A percentile compares a stretch with the other conserved stretches of the same genome.
These are phyloP conservation scores for Eristalis tenax DNA, from an alignment of 2,888 invertebrate species.

Conservation along the genomic window DNA sequence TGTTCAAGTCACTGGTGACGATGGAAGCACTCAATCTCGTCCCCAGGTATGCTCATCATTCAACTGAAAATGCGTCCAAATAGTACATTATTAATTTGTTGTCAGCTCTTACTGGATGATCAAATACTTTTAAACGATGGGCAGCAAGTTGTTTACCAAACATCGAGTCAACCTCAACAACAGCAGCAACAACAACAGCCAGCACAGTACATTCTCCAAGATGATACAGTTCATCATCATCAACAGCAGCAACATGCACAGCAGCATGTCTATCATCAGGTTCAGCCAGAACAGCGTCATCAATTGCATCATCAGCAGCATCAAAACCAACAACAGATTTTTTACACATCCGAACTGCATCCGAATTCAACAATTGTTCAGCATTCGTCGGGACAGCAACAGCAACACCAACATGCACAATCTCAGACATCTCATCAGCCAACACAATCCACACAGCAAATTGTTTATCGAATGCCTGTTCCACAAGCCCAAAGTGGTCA, in stretches of 20 bases:
- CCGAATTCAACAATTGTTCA: constrained; percentile 75
- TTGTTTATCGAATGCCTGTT: constrained; percentile 70
- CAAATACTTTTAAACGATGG: constrained; percentile 81
- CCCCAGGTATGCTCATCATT: constrained; percentile 74
- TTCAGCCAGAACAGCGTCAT: constrained; percentile 74
- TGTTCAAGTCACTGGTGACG: constrained; percentile 78
- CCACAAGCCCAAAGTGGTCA: constrained; percentile 52
- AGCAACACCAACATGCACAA: constrained; percentile 76
- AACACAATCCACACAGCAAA: constrained; percentile 70
- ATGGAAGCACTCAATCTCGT: constrained; percentile 75
- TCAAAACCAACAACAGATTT: constrained; percentile 72
- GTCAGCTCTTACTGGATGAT: constrained; percentile 77
- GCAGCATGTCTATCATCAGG: constrained; percentile 76
- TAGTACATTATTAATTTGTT: background rate
- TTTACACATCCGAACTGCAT: constrained; percentile 71
- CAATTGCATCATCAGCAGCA: constrained; percentile 73
- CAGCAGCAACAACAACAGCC: constrained; percentile 75
- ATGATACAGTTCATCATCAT: constrained; percentile 75
- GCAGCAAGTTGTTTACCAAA: constrained; percentile 81
- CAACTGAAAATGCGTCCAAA: constrained; percentile 5
- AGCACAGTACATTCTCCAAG: constrained; percentile 72
- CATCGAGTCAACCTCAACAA: constrained; percentile 74
- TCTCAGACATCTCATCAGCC: constrained; percentile 73
- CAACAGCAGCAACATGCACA: constrained; percentile 76
- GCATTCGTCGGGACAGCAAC: constrained; percentile 73